Evolutionary conservation across 2,113 vertebrate genomes (phyloP).

Genomic region (Furnarius figulus): DNA sequence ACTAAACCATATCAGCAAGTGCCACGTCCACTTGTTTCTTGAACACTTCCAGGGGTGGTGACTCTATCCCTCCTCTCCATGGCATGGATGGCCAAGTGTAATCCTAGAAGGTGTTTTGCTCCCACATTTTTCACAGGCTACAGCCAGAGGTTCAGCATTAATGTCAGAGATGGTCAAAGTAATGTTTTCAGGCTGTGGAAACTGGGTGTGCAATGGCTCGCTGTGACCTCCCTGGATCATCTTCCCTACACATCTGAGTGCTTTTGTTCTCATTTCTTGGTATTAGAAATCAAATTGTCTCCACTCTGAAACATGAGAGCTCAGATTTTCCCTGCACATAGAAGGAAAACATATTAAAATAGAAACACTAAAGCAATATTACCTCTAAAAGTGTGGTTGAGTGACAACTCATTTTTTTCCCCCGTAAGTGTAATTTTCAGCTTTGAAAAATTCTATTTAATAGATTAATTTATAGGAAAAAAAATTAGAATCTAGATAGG

Average conservation of each 20-base stretch:
- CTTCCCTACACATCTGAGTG: not conserved
- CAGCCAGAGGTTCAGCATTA: not conserved
- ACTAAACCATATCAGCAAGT: not conserved
- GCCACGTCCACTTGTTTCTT: not conserved
- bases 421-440: not conserved
- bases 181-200: not conserved
- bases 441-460: not conserved
- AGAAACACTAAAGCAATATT: not conserved
- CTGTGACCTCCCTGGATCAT: not conserved
- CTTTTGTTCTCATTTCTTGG: not conserved
- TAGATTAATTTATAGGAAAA: not conserved
- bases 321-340: not conserved
- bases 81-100: not conserved
- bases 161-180: not conserved
- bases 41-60: not conserved
- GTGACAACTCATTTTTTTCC: not conserved
- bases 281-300: not conserved
- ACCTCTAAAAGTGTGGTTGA: not conserved
- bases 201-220: not conserved
- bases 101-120: not conserved
- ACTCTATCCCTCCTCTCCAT: not conserved
- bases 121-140: not conserved
- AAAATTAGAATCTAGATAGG: not conserved
- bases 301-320: not conserved
- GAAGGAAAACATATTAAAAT: not conserved